Percentiles rank a stretch among this genome's conserved stretches.
Conservation (phyloP, 1,140 invertebrate genomes). For the Drosophila littoralis region DNA sequence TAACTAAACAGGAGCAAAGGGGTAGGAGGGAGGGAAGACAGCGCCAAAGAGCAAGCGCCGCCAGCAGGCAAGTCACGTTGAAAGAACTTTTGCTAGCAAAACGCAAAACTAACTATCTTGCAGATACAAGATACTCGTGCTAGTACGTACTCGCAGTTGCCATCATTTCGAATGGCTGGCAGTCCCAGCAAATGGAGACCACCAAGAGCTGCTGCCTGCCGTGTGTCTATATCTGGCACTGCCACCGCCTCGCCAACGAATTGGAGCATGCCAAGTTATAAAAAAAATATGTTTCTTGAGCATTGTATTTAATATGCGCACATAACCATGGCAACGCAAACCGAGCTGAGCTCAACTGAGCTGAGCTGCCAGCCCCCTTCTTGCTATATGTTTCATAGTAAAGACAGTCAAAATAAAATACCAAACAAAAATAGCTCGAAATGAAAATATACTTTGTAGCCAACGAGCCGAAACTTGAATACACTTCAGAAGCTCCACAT, state of each 20-base stretch:
- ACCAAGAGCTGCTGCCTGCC: constrained; percentile 21
- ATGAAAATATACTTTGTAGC: constrained; percentile 48
- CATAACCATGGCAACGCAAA: constrained; percentile 66
- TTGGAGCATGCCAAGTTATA: constrained; percentile 80
- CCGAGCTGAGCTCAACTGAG: constrained; percentile 13
- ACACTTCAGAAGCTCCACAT: constrained; percentile 16
- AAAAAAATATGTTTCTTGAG: constrained; percentile 68
- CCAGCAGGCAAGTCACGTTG: constrained; percentile 51
- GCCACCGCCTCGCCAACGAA: constrained; percentile 64
- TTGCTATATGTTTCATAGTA: constrained; percentile 14
- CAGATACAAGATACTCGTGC: constrained; percentile 55
- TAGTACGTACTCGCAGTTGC: constrained; percentile 48
- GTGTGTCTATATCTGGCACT: constrained; percentile 8
- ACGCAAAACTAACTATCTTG: constrained; percentile 42
- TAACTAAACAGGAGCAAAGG: constrained; percentile 36
- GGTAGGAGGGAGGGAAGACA: background rate
- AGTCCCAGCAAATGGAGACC: constrained; percentile 49
- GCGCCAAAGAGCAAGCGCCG: background rate
- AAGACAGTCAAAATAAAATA: constrained; percentile 41
- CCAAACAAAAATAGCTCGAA: constrained; percentile 40
- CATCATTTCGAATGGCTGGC: constrained; percentile 42
- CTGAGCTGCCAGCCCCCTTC: constrained; percentile 10
- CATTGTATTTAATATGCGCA: constrained; percentile 76
- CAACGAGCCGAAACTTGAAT: constrained; percentile 14
- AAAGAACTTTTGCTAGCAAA: constrained; percentile 51